phyloP scores from a whole-genome alignment of 2,888 invertebrate species.

The Polyommatus icarus region DNA sequence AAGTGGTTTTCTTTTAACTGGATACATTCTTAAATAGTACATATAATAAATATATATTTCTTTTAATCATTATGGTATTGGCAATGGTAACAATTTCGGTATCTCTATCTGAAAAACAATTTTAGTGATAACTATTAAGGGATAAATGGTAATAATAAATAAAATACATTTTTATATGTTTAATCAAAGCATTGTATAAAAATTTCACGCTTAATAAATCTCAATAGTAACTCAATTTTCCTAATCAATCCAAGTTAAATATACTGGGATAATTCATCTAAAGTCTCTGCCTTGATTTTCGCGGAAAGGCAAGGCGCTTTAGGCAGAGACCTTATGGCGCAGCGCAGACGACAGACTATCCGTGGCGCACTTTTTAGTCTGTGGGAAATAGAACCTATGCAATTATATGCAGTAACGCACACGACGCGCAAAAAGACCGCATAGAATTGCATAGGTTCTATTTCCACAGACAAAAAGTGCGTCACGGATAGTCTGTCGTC shows the following conservation, averaged over 20 bases:
- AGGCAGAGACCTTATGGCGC: neutral
- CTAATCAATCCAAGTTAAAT: neutral
- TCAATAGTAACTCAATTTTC: constrained; percentile 27
- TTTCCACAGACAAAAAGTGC: too few relatives aligned
- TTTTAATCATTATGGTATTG: neutral
- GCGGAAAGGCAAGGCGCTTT: neutral
- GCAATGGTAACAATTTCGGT: neutral
- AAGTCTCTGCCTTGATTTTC: neutral
- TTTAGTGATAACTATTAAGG: neutral
- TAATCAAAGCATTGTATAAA: constrained; percentile 30
- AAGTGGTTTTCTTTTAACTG: constrained; percentile 94
- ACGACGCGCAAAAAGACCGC: too few relatives aligned
- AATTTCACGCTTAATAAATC: constrained; percentile 27
- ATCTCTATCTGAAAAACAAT: neutral
- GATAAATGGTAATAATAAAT: constrained; percentile 24
- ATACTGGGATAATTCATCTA: neutral
- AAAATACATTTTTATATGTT: constrained; percentile 23
- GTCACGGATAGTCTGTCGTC: too few relatives aligned
- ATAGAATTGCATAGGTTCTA: too few relatives aligned
- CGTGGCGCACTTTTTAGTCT: too few relatives aligned
- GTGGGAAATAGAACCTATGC: too few relatives aligned
- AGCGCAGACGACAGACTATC: too few relatives aligned
- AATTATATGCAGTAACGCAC: too few relatives aligned
- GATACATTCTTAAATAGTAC: constrained; percentile 75
- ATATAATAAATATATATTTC: neutral